Conservation (phyloP, 1,140 invertebrate genomes). For the Heliconius nattereri region DNA sequence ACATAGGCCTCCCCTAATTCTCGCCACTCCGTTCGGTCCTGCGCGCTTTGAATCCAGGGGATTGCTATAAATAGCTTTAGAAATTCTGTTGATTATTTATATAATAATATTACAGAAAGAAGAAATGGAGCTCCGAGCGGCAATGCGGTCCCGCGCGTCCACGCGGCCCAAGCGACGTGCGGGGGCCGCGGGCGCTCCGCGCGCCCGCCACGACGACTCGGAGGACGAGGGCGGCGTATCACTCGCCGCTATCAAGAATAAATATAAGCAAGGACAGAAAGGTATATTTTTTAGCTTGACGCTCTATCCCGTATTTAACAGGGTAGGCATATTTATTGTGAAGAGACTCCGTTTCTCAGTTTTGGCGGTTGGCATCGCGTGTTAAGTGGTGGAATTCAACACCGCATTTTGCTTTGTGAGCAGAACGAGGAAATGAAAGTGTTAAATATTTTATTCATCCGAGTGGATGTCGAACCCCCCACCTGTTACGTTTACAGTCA, state of each 20-base stretch:
- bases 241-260: slow-evolving; percentile 96
- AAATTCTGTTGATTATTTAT: no score
- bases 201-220: slow-evolving; percentile 88
- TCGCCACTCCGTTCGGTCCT: no score
- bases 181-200: slow-evolving; percentile 77
- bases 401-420: neutral
- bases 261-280: slow-evolving; percentile 89
- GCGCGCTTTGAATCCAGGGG: no score
- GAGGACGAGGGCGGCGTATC: slow-evolving; percentile 96
- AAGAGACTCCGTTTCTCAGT: neutral
- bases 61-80: no score
- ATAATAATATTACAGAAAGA: slow-evolving; percentile 87
- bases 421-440: neutral
- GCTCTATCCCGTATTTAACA: neutral
- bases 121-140: slow-evolving; percentile 94
- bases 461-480: neutral
- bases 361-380: neutral
- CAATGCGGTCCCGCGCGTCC: slow-evolving; percentile 85
- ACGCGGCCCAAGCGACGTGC: slow-evolving; percentile 83
- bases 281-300: slow-evolving; percentile 29
- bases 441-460: neutral
- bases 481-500: neutral
- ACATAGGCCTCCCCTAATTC: no score
- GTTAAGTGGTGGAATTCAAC: neutral
- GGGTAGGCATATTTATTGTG: neutral